phyloP scores from a whole-genome alignment of 2,113 vertebrate species.

The Irena cyanogastra region DNA sequence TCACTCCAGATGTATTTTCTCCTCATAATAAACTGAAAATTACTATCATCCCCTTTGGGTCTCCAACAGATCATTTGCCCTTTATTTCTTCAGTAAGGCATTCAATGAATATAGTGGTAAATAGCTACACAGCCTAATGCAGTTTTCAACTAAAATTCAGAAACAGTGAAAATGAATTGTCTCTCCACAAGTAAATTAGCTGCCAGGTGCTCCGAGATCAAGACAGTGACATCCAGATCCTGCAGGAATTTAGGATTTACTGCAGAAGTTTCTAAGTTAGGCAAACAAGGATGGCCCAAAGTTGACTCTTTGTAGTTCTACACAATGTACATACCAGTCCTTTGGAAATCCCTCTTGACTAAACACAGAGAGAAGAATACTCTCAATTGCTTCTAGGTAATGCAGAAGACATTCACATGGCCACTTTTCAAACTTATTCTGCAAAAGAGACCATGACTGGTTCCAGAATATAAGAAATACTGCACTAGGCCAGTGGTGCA shows the following conservation, averaged over 20 bases:
- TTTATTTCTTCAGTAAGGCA: neutral
- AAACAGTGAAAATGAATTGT: neutral
- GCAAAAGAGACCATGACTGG: neutral
- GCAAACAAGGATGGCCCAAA: neutral
- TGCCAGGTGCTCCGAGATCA: neutral
- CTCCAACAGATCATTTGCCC: constrained; percentile 9
- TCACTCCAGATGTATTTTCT: constrained; percentile 32
- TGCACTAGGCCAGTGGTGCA: neutral
- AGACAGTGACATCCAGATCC: neutral
- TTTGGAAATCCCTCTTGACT: neutral
- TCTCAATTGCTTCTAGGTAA: neutral
- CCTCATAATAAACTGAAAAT: constrained; percentile 37
- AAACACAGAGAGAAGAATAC: neutral
- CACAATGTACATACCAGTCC: neutral
- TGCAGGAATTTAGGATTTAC: neutral
- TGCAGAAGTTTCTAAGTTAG: neutral
- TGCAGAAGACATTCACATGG: neutral
- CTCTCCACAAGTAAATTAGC: neutral
- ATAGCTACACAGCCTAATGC: neutral
- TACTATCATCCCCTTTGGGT: neutral
- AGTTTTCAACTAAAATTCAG: neutral
- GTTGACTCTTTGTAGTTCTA: neutral
- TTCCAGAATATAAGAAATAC: neutral
- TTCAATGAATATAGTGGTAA: neutral
- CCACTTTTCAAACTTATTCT: neutral